Evolutionary conservation across 2,888 invertebrate genomes (phyloP).

Genomic region (Gymnosoma rotundatum): DNA sequence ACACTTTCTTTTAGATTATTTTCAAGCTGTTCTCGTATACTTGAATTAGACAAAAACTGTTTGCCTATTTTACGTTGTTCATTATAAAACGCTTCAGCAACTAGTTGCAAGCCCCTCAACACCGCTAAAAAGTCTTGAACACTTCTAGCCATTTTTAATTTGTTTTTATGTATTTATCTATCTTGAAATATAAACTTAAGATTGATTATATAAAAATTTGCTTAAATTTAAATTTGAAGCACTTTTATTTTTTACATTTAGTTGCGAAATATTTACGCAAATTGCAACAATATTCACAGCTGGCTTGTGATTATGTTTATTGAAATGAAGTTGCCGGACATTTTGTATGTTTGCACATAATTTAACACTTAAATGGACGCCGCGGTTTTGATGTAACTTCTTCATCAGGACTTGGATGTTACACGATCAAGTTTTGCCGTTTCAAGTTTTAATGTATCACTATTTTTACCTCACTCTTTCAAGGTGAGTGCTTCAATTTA

Average conservation of each 20-base stretch:
- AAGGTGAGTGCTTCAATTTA: too few relatives aligned
- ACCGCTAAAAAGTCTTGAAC: conserved; percentile 86
- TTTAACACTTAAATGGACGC: too few relatives aligned
- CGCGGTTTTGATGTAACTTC: too few relatives aligned
- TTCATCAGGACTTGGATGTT: too few relatives aligned
- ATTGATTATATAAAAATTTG: not conserved
- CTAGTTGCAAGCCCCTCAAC: conserved; percentile 87
- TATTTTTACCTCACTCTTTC: too few relatives aligned
- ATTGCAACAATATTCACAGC: conserved; percentile 63
- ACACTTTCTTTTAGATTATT: conserved; percentile 74
- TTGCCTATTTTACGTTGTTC: conserved; percentile 86
- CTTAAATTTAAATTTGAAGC: not conserved
- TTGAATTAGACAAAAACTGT: conserved; percentile 88
- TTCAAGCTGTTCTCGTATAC: conserved; percentile 83
- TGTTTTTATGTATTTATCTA: not conserved
- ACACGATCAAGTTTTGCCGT: too few relatives aligned
- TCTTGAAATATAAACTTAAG: not conserved
- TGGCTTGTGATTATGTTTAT: conserved; percentile 59
- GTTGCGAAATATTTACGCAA: conserved; percentile 62
- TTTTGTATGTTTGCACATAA: too few relatives aligned
- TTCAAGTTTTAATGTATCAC: too few relatives aligned
- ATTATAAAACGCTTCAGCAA: conserved; percentile 86
- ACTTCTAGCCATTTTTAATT: conserved; percentile 80
- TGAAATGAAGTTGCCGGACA: conserved; percentile 17
- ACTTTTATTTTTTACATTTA: conserved; percentile 5